phyloP scores from a whole-genome alignment of 2,888 invertebrate genomes.

The Trilocha varians region DNA sequence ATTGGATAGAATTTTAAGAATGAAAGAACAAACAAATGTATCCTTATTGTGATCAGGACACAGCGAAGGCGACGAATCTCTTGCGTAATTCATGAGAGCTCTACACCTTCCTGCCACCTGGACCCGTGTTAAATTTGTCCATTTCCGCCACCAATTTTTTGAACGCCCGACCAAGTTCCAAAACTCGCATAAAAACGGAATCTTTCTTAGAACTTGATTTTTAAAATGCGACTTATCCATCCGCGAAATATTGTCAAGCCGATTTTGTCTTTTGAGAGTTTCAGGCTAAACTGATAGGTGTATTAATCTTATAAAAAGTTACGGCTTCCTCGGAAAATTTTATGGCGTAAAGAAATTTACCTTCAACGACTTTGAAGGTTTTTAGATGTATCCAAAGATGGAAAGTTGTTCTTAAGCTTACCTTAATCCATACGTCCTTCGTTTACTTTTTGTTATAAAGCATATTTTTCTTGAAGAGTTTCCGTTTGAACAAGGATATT shows the following conservation, averaged over 20 bases:
- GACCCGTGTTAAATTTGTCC: slow-evolving; percentile 46
- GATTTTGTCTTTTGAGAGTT: background rate
- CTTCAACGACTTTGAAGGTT: background rate
- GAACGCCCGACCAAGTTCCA: slow-evolving; percentile 31
- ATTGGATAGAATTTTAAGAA: background rate
- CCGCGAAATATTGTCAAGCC: background rate
- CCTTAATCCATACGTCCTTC: too few relatives aligned
- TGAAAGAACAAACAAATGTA: slow-evolving; percentile 16
- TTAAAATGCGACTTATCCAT: background rate
- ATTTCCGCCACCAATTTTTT: slow-evolving; percentile 41
- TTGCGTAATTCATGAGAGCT: slow-evolving; percentile 52
- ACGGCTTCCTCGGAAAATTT: background rate
- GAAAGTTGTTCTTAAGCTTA: background rate
- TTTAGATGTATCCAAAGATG: background rate
- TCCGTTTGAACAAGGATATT: too few relatives aligned
- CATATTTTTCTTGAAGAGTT: too few relatives aligned
- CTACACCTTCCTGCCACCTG: slow-evolving; percentile 41
- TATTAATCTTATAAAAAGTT: background rate
- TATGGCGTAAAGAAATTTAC: background rate
- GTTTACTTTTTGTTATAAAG: too few relatives aligned
- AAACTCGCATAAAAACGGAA: slow-evolving; percentile 28
- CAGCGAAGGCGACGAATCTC: slow-evolving; percentile 45
- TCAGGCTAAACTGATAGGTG: background rate
- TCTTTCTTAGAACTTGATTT: slow-evolving; percentile 10
- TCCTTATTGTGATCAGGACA: slow-evolving; percentile 43